Conservation (phyloP, 2,888 invertebrate genomes). For the Napeogenes sylphis region DNA sequence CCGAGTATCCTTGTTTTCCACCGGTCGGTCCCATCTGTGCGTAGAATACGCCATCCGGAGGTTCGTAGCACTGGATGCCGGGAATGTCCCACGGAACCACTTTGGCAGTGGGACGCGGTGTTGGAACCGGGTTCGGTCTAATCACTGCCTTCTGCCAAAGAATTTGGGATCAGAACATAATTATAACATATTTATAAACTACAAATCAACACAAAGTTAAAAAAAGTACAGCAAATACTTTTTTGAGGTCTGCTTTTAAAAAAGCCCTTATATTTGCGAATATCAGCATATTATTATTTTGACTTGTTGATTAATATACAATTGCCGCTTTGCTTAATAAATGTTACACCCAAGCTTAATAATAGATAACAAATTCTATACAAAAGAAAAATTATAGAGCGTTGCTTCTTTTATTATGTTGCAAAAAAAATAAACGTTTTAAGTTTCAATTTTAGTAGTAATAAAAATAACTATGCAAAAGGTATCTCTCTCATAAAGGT, state of each 20-base stretch:
- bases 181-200: not conserved
- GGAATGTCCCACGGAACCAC: conserved; percentile 90
- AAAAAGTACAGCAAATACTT: no score
- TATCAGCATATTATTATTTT: not conserved
- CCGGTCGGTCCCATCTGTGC: conserved; percentile 97
- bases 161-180: not conserved
- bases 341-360: not conserved
- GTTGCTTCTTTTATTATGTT: no score
- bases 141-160: conserved; percentile 40
- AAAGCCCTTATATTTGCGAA: not conserved
- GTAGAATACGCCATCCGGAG: conserved; percentile 93
- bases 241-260: not conserved
- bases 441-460: no score
- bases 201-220: conserved; percentile 5
- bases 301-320: conserved; percentile 11
- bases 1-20: conserved; percentile 91
- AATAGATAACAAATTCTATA: not conserved
- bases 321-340: conserved; percentile 3
- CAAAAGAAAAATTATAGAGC: not conserved
- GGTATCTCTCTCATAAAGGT: no score
- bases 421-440: no score
- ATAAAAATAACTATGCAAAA: no score
- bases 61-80: conserved; percentile 91
- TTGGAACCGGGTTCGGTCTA: conserved; percentile 64
- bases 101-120: conserved; percentile 80